These are phyloP conservation scores for Marasmarcha lunaedactyla DNA, from an alignment of 2,888 invertebrate genomes.

Conservation along the genomic window DNA sequence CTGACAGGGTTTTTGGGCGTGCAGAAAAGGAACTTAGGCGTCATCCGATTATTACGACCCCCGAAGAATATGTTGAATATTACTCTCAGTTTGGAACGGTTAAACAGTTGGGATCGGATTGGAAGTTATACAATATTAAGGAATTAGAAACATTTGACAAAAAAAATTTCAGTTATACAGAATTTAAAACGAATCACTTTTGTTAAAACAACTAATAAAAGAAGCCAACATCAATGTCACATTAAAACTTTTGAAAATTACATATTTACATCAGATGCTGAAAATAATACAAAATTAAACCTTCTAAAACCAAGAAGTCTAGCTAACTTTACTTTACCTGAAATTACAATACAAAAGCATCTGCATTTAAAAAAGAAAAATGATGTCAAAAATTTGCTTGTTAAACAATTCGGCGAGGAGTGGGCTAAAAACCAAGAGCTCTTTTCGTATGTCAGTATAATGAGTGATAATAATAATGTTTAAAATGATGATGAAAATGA, in stretches of 20 bases:
- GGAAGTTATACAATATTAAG: slow-evolving; percentile 2
- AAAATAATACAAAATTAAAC: slow-evolving; percentile 1
- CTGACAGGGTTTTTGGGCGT: slow-evolving; percentile 1
- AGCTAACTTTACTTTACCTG: slow-evolving; percentile 3
- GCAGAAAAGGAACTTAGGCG: not conserved
- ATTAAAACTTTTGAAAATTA: slow-evolving; percentile 1
- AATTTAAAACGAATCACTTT: slow-evolving; percentile 2
- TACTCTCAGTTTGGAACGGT: slow-evolving; percentile 1
- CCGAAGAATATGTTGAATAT: slow-evolving; percentile 1
- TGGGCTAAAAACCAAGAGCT: slow-evolving; percentile 3
- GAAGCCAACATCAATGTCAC: slow-evolving; percentile 1
- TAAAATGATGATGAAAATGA: slow-evolving; percentile 2
- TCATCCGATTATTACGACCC: slow-evolving; percentile 1
- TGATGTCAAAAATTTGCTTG: slow-evolving; percentile 3
- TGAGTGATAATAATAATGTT: slow-evolving; percentile 1
- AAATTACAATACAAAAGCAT: slow-evolving; percentile 3
- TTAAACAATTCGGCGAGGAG: slow-evolving; percentile 2
- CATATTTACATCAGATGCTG: not conserved
- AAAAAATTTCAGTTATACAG: not conserved
- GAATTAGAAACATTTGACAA: not conserved
- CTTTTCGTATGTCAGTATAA: slow-evolving; percentile 3
- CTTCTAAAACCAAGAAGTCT: slow-evolving; percentile 1
- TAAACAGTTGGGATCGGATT: not conserved
- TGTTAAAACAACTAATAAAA: not conserved
- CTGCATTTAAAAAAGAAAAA: slow-evolving; percentile 3